Conservation (phyloP, 2,888 invertebrate species). For the Muscina levida region DNA sequence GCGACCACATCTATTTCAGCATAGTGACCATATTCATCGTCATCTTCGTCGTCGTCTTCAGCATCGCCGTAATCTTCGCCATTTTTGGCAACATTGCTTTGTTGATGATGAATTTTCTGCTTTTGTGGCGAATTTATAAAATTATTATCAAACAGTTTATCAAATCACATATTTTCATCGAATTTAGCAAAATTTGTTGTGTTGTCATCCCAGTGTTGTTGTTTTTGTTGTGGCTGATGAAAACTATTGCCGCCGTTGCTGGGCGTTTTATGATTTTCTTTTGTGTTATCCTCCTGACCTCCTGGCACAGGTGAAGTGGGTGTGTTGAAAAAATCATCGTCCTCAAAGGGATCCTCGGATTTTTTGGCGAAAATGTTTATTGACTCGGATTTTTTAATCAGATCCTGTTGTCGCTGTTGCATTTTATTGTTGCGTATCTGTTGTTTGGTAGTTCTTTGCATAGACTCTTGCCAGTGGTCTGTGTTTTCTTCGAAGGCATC, state of each 20-base stretch:
- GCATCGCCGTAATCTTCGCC: neutral
- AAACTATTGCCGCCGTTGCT: conserved; percentile 47
- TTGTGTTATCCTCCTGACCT: conserved; percentile 47
- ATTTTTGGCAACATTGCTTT: conserved; percentile 14
- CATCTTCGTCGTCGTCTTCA: conserved; percentile 60
- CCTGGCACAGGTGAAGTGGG: conserved; percentile 64
- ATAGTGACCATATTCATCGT: conserved; percentile 66
- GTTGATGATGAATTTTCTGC: conserved; percentile 7
- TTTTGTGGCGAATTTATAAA: conserved; percentile 17
- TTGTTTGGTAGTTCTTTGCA: conserved; percentile 69
- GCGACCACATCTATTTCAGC: conserved; percentile 76
- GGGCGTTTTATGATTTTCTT: conserved; percentile 56
- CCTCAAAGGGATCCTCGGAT: conserved; percentile 93
- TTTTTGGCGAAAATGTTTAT: conserved; percentile 93
- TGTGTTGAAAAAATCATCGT: conserved; percentile 90
- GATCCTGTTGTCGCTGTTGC: conserved; percentile 81
- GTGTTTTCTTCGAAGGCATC: conserved; percentile 79
- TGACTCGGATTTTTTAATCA: conserved; percentile 92
- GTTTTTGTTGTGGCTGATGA: neutral
- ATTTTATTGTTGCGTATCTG: conserved; percentile 77
- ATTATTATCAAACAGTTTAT: conserved; percentile 74
- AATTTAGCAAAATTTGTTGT: conserved; percentile 80
- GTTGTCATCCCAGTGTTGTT: conserved; percentile 74
- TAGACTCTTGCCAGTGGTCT: conserved; percentile 71
- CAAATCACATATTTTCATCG: conserved; percentile 81